These are phyloP conservation scores for Characodon lateralis DNA, from an alignment of 2,797 vertebrate species.

Conservation along the genomic window DNA sequence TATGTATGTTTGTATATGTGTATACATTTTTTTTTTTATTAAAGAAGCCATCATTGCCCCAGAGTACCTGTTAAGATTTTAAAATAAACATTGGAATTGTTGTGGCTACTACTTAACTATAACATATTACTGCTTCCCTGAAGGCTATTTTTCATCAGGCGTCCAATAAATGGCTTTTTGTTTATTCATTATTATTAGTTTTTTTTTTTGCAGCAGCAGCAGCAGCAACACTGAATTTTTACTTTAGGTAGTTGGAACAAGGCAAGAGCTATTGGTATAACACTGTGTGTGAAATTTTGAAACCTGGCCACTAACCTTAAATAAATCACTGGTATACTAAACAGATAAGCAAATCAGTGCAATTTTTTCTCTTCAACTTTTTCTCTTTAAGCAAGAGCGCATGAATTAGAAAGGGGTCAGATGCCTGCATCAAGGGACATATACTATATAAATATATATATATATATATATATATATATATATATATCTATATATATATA, in stretches of 20 bases:
- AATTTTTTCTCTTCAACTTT: background rate
- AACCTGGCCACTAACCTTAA: conserved; percentile 41
- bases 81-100: conserved; percentile 55
- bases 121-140: conserved; percentile 43
- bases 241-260: conserved; percentile 39
- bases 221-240: conserved; percentile 56
- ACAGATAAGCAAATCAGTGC: background rate
- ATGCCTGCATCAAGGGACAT: background rate
- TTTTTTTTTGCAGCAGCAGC: conserved; percentile 13
- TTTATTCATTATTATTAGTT: conserved; percentile 44
- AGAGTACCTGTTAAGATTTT: conserved; percentile 56
- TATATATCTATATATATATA: no score
- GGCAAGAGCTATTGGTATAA: conserved; percentile 18
- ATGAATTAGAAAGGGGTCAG: background rate
- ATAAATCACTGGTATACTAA: conserved; percentile 23
- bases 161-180: conserved; percentile 62
- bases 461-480: no score
- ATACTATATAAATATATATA: no score
- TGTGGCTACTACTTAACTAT: conserved; percentile 49
- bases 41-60: conserved; percentile 21
- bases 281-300: conserved; percentile 39
- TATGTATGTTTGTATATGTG: background rate
- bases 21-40: background rate
- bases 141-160: conserved; percentile 61
- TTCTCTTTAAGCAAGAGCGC: background rate